Evolutionary conservation across 2,797 vertebrate genomes (phyloP), one percentile per base, ranked within the genome.

Genomic region (Vireo griseus): DNA sequence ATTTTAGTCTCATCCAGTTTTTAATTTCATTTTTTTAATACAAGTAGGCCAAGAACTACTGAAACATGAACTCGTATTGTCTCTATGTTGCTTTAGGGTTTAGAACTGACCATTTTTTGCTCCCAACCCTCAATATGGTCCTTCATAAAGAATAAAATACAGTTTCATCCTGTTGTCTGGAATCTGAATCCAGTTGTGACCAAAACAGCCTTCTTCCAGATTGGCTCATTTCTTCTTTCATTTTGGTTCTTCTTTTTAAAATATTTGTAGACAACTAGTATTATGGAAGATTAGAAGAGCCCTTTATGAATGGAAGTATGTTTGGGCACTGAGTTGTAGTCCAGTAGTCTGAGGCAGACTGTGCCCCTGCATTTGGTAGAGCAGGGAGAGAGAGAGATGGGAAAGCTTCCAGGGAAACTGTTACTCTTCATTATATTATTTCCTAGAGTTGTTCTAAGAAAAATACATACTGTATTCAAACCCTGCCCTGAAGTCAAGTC

Each of bases 211-310:
- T 74, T 29, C 16, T 55, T 91, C 19, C 39, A 19, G 5, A 2
- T 26, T 47, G 55, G 31, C 63, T 85, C 9, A 21, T 48, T 74
- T 80, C 31, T 12, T 79, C 14, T 61, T 89, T 92, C 55, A 54
- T 73, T 88, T 80, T 62, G 31, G 6, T 72, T 87, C 16, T 88
- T 8, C 37, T 85, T 94, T 86, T 77, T 29, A 84, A 69, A 88
- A 62, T 75, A 57, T 52, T 79, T 89, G 47, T 77, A 72, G 61
- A 37, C 51, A 31, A 48, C 16, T 25, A 90, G 68, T 91, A 37
- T 83, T 77, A 65, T 20, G 31, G 55, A 86, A 54, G 18, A 72
- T 65, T 74, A 29, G 72, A 67, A 83, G 31, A 90, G 29, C 20
- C 2, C 6, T 58, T 86, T 72, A n/a, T 92, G 76, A 86, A 42